phyloP scores from a whole-genome alignment of 2,113 vertebrate species.

The Syrmaticus mikado region DNA sequence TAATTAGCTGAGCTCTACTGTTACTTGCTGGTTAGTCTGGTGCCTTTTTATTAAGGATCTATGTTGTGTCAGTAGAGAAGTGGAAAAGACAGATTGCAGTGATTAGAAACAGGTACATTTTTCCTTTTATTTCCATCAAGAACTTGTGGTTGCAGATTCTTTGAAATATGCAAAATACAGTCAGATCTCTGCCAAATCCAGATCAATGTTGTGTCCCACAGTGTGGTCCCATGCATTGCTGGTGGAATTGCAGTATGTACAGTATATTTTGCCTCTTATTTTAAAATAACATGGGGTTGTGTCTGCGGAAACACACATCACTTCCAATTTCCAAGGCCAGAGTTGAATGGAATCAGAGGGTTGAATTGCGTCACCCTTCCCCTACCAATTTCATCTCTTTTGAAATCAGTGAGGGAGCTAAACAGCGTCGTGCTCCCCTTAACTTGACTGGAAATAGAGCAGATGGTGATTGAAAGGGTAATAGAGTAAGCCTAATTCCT shows the following conservation, averaged over 20 bases:
- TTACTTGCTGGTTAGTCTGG: constrained; percentile 16
- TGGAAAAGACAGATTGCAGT: neutral
- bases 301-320: neutral
- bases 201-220: neutral
- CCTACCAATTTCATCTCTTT: neutral
- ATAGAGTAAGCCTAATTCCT: neutral
- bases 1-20: neutral
- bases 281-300: neutral
- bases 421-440: rapidly evolving
- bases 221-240: neutral
- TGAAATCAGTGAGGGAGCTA: neutral
- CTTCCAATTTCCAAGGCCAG: constrained; percentile 12
- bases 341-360: constrained; percentile 1
- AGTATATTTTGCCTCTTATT: neutral
- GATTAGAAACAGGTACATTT: constrained; percentile 27
- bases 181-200: constrained; percentile 11
- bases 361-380: neutral
- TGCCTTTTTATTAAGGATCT: neutral
- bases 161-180: constrained; percentile 5
- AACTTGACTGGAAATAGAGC: neutral
- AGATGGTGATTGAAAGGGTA: neutral
- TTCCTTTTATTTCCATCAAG: neutral
- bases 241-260: neutral
- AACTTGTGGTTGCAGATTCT: neutral
- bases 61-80: constrained; percentile 3